Evolutionary conservation across 2,113 vertebrate genomes (phyloP), one percentile per base, ranked within the genome.

Genomic region (Dasyprocta punctata): DNA sequence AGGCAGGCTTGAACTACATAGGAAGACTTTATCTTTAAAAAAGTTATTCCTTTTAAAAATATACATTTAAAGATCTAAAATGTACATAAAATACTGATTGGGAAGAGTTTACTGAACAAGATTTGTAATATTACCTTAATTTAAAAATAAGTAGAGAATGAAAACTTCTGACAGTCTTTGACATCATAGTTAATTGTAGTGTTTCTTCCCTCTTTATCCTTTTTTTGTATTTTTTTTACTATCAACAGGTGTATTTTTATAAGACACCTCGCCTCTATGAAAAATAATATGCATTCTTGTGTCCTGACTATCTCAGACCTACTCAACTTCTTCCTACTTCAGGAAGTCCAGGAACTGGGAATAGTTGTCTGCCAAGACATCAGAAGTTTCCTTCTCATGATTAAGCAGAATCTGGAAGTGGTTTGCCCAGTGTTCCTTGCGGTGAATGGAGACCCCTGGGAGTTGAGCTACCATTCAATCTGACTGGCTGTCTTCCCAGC

Each of bases 401-500:
- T 24, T 81, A 81, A 82, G 63, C 63, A 87, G 81, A 81, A 90
- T 81, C 87, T 87, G 84, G 63, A 95, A 92, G 82, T 61, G 33
- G 7, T 94, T 95, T 81, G 82, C 77, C 69, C 69, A 85, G 41
- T 65, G 61, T 89, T 95, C 81, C 92, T 86, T 1, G 26, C 91
- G 78, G 90, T 91, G 95, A 95, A 95, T 1, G 77, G 92, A 96
- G 86, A 91, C 94, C 92, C 86, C 84, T 73, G 88, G 90, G 87
- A 96, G 93, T 69, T 52, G 58, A 89, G 88, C 84, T 93, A 90
- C 78, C 86, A 90, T 96, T 97, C 95, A 81, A 44, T 94, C 61
- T 86, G 49, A 89, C 94, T 97, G 96, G 90, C 94, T 88, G 67
- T 88, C 87, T 95, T 84, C 94, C 94, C 87, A 67, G 96, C 65